Conservation (phyloP, 2,888 invertebrate species). For the Hoplodrina blanda region DNA sequence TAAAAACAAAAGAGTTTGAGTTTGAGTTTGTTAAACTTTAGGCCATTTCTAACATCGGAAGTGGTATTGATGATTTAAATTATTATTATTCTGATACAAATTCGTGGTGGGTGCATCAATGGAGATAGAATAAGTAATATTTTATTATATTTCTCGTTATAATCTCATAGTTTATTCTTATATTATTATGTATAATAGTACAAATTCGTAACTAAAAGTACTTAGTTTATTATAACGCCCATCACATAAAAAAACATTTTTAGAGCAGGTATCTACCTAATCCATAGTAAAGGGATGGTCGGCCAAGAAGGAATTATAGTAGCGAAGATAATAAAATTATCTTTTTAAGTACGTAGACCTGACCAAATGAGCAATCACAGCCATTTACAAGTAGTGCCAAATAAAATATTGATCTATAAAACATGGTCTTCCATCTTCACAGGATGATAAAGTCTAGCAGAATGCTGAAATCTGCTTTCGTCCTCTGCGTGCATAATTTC, state of each 20-base stretch:
- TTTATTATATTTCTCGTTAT: conserved; percentile 18
- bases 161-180: conserved; percentile 9
- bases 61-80: too few species aligned
- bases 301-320: too few species aligned
- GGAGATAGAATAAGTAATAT: not conserved
- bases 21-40: too few species aligned
- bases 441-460: conserved; percentile 78
- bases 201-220: not conserved
- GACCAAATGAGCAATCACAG: conserved; percentile 6
- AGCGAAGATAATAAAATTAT: not conserved
- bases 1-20: too few species aligned
- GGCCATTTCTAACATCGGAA: too few species aligned
- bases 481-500: conserved; percentile 84
- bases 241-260: too few species aligned
- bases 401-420: conserved; percentile 50
- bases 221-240: too few species aligned
- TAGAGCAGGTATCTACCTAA: too few species aligned
- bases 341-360: not conserved
- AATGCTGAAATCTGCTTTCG: conserved; percentile 76
- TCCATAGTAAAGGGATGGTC: too few species aligned
- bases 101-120: too few species aligned
- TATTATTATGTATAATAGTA: not conserved
- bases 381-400: not conserved
- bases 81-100: too few species aligned
- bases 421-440: conserved; percentile 72